phyloP scores from a whole-genome alignment of 2,888 invertebrate genomes.

The Amiota mariae region DNA sequence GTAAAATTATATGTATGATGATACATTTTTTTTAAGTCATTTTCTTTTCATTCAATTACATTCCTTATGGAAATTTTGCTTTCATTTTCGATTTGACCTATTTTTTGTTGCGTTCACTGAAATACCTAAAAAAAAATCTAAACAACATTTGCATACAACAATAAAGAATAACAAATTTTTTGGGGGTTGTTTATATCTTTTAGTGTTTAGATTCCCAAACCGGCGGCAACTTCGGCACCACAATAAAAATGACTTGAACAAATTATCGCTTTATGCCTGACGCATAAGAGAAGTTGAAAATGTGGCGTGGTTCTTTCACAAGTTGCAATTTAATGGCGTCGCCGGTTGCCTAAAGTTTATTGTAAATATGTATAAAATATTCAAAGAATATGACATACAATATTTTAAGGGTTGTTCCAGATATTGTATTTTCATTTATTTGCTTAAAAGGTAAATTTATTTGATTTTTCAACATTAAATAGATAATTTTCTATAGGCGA shows the following conservation, averaged over 20 bases:
- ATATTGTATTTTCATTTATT: no score
- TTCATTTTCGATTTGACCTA: slow-evolving; percentile 26
- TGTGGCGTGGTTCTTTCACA: not conserved
- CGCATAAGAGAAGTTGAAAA: slow-evolving; percentile 1
- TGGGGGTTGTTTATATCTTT: slow-evolving; percentile 11
- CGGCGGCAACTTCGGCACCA: not conserved
- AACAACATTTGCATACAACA: slow-evolving; percentile 22
- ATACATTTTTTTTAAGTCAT: not conserved
- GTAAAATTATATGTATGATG: slow-evolving; percentile 13
- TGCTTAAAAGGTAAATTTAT: no score
- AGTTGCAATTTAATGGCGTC: not conserved
- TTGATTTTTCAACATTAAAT: no score
- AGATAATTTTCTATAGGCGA: no score
- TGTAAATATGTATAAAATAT: no score
- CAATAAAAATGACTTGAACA: not conserved
- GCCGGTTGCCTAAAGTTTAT: not conserved
- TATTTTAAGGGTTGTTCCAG: not conserved
- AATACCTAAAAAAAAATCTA: slow-evolving; percentile 8
- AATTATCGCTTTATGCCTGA: slow-evolving; percentile 10
- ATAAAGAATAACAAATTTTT: not conserved
- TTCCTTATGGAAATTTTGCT: slow-evolving; percentile 1
- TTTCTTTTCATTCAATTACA: no score
- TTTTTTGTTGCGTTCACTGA: not conserved
- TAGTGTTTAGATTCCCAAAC: not conserved
- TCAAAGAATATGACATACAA: not conserved